Conservation (phyloP, 2,797 vertebrate species). For the Apogon talboti region DNA sequence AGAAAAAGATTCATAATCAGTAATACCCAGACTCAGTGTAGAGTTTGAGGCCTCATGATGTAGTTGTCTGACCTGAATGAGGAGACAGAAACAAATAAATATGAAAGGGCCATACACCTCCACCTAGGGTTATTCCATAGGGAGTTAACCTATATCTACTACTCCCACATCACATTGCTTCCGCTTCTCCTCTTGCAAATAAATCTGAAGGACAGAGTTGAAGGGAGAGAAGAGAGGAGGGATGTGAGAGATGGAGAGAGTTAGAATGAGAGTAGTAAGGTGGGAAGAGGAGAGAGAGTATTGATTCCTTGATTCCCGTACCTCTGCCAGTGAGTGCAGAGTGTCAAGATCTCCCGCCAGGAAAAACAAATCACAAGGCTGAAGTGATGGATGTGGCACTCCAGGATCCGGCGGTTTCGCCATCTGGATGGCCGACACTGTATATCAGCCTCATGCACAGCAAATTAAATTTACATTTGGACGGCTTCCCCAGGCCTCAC, state of each 20-base stretch:
- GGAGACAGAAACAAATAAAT: conserved; percentile 49
- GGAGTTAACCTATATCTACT: conserved; percentile 74
- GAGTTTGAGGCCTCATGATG: conserved; percentile 17
- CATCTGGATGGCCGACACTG: conserved; percentile 83
- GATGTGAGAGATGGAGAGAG: conserved; percentile 26
- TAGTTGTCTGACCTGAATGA: conserved; percentile 49
- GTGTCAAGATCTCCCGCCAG: conserved; percentile 84
- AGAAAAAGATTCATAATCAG: conserved; percentile 13
- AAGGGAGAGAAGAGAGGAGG: conserved; percentile 44
- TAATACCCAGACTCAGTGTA: no score
- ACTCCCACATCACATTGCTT: conserved; percentile 65
- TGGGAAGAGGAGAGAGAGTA: conserved; percentile 67
- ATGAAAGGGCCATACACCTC: conserved; percentile 62
- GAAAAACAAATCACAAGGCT: conserved; percentile 85
- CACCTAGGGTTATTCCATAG: conserved; percentile 55
- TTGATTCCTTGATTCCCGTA: conserved; percentile 84
- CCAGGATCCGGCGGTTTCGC: conserved; percentile 79
- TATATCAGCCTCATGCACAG: conserved; percentile 82
- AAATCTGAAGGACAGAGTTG: conserved; percentile 68
- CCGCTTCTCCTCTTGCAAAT: conserved; percentile 66
- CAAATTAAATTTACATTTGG: conserved; percentile 91
- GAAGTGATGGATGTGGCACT: conserved; percentile 87
- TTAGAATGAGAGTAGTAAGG: conserved; percentile 54
- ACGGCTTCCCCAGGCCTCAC: conserved; percentile 77
- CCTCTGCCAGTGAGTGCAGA: conserved; percentile 80